These are phyloP conservation scores for Platysternon megacephalum DNA, from an alignment of 2,113 vertebrate species.

Conservation along the genomic window DNA sequence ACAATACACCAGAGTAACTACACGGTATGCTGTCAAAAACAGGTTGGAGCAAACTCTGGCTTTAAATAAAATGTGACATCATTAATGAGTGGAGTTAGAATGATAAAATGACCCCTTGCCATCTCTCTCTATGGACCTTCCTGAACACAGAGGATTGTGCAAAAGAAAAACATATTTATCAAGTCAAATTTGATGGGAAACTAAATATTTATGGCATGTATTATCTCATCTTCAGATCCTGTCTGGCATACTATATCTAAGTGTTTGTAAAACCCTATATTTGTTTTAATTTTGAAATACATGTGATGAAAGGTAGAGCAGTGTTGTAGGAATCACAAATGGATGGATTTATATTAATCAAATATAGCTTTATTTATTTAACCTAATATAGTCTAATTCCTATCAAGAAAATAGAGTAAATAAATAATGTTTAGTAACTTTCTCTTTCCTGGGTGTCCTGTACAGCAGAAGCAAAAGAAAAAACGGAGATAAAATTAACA, in stretches of 20 bases:
- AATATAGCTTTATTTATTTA: not conserved
- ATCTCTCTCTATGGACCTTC: conserved; percentile 2
- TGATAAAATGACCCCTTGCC: not conserved
- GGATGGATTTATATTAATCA: not conserved
- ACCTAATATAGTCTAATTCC: not conserved
- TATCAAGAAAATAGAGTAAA: not conserved
- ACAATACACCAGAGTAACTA: conserved; percentile 53
- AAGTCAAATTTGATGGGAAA: conserved; percentile 30
- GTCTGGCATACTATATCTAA: not conserved
- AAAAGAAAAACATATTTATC: conserved; percentile 13
- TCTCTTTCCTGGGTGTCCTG: not conserved
- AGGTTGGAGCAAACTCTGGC: conserved; percentile 18
- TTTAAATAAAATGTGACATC: conserved; percentile 65
- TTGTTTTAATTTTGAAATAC: conserved; percentile 3
- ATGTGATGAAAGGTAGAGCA: not conserved
- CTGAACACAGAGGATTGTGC: not conserved
- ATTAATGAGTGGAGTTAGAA: not conserved
- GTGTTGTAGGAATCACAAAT: not conserved
- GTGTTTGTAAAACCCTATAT: not conserved
- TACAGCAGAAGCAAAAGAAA: not conserved
- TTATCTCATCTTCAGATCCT: conserved; percentile 10
- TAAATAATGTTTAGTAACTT: not conserved
- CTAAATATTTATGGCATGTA: not conserved
- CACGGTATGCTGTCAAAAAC: conserved; percentile 36
- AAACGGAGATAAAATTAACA: not conserved